phyloP scores from a whole-genome alignment of 1,140 invertebrate species.

The Triops longicaudatus region DNA sequence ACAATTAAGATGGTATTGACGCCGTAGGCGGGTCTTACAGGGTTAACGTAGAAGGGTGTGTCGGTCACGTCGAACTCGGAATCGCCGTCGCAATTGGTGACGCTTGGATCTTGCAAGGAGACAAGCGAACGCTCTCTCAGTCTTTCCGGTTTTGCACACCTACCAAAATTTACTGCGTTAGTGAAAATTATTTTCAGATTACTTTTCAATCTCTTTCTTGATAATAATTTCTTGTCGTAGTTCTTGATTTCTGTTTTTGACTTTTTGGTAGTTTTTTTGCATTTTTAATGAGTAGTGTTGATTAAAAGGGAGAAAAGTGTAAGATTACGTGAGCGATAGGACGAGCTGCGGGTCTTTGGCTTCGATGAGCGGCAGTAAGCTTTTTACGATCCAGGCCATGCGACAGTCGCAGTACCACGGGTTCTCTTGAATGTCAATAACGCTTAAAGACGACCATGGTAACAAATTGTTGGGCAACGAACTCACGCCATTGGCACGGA shows the following conservation, averaged over 20 bases:
- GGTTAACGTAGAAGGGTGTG: neutral
- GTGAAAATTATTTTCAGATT: neutral
- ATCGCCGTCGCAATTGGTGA: neutral
- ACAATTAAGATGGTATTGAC: neutral
- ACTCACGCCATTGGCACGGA: constrained; percentile 29
- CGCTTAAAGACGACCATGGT: constrained; percentile 28
- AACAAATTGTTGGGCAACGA: constrained; percentile 24
- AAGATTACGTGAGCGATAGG: constrained; percentile 28
- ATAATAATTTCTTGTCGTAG: too few species aligned
- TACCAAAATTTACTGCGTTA: neutral
- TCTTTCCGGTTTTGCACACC: neutral
- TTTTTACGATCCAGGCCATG: constrained; percentile 29
- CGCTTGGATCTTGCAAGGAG: neutral
- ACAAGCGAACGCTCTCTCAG: neutral
- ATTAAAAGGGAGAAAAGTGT: neutral
- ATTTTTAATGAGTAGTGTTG: neutral
- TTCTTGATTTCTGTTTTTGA: too few species aligned
- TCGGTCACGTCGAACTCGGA: neutral
- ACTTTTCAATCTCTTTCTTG: too few species aligned
- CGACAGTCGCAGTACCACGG: constrained; percentile 32
- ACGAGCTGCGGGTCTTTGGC: constrained; percentile 28
- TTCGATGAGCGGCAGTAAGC: constrained; percentile 24
- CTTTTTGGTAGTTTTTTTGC: neutral
- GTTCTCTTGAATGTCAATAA: constrained; percentile 31
- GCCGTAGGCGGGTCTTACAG: neutral